Percentiles rank a stretch among this genome's conserved stretches.
These are phyloP conservation scores for Ceraclea dissimilis DNA, from an alignment of 2,888 invertebrate genomes.

Conservation along the genomic window DNA sequence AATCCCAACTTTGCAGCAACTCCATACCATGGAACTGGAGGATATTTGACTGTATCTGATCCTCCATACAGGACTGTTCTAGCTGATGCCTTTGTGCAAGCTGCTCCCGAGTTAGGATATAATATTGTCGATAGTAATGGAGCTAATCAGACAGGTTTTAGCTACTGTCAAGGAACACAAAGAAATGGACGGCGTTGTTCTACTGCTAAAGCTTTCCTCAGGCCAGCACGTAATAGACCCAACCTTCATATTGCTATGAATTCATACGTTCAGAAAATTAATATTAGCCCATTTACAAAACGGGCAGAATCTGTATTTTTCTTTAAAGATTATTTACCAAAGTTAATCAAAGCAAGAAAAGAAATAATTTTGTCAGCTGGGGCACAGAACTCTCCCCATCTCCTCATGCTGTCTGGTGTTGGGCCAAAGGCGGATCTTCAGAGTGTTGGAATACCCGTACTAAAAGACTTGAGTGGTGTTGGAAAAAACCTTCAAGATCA, in stretches of 20 bases:
- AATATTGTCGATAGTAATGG: slow-evolving; percentile 35
- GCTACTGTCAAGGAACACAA: slow-evolving; percentile 38
- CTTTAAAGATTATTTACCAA: slow-evolving; percentile 28
- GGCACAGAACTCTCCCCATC: slow-evolving; percentile 39
- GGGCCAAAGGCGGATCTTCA: slow-evolving; percentile 37
- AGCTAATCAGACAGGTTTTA: slow-evolving; percentile 43
- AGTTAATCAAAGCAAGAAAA: slow-evolving; percentile 32
- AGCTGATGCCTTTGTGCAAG: slow-evolving; percentile 37
- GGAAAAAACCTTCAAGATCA: slow-evolving; percentile 44
- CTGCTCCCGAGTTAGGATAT: slow-evolving; percentile 41
- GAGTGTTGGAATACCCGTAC: slow-evolving; percentile 32
- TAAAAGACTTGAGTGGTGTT: slow-evolving; percentile 38
- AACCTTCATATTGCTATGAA: slow-evolving; percentile 33
- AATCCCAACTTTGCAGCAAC: slow-evolving; percentile 24
- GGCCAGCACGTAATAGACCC: slow-evolving; percentile 29
- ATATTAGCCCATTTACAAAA: slow-evolving; percentile 37
- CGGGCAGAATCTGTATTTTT: slow-evolving; percentile 33
- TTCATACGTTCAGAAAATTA: slow-evolving; percentile 37
- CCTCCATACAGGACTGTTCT: slow-evolving; percentile 32
- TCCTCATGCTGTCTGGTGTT: slow-evolving; percentile 44
- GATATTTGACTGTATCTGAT: slow-evolving; percentile 39
- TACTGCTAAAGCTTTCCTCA: slow-evolving; percentile 48
- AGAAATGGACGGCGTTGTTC: slow-evolving; percentile 43
- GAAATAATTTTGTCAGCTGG: slow-evolving; percentile 45
- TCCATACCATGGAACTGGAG: slow-evolving; percentile 36